Evolutionary conservation across 1,140 invertebrate genomes (phyloP).

Genomic region (Eubasilissa regina): DNA sequence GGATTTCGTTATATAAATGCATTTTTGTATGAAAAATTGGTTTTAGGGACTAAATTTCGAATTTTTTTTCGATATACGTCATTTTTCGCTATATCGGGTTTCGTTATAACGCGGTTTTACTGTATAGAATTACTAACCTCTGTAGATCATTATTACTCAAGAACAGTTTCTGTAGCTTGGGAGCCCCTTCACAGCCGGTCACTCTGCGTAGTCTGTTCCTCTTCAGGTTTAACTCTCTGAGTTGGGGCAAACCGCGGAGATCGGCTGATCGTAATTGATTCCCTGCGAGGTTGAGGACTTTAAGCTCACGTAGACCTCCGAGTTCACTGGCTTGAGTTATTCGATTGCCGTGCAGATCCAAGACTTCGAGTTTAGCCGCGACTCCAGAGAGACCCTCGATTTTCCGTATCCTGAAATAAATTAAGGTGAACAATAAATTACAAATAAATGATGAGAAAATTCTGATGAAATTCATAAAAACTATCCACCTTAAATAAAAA

Average conservation of each 20-base stretch:
- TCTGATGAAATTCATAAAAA: background rate
- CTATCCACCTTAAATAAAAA: too few species aligned
- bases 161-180: constrained; percentile 87
- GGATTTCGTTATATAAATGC: too few species aligned
- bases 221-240: constrained; percentile 90
- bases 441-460: background rate
- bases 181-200: constrained; percentile 84
- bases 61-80: too few species aligned
- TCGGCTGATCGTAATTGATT: constrained; percentile 87
- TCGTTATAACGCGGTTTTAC: background rate
- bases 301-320: constrained; percentile 79
- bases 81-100: too few species aligned
- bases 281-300: constrained; percentile 92
- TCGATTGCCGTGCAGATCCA: constrained; percentile 93
- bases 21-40: too few species aligned
- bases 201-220: constrained; percentile 87
- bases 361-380: constrained; percentile 82
- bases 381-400: constrained; percentile 84
- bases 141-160: constrained; percentile 90
- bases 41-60: too few species aligned
- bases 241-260: constrained; percentile 81
- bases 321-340: constrained; percentile 75
- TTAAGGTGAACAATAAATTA: too few species aligned
- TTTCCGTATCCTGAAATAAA: constrained; percentile 76
- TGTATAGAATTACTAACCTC: constrained; percentile 70